Percentiles rank a stretch among this genome's conserved stretches.
Conservation (phyloP, 64 coral and sea anemone genomes). For the Montipora foliosa region DNA sequence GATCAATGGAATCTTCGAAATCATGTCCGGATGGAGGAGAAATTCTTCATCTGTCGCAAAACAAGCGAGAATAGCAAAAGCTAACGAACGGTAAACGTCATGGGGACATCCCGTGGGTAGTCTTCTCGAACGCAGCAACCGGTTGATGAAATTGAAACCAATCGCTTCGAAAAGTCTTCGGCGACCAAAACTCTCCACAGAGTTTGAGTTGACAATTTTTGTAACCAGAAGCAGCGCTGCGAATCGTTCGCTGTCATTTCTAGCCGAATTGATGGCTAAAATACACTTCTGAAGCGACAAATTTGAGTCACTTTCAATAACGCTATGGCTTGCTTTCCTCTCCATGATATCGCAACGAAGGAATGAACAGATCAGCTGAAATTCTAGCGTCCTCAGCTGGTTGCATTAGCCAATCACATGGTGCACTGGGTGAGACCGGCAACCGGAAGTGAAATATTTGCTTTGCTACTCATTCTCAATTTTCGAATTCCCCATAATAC, state of each 20-base stretch:
- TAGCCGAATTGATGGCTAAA: constrained; percentile 60
- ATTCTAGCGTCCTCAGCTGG: too few species aligned
- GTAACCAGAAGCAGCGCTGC: constrained; percentile 85
- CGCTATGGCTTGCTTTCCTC: not conserved
- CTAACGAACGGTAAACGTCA: constrained; percentile 78
- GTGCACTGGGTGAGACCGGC: too few species aligned
- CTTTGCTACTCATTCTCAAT: too few species aligned
- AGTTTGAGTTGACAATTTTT: constrained; percentile 72
- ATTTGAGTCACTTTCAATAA: not conserved
- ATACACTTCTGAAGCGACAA: constrained; percentile 84
- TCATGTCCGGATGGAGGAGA: constrained; percentile 69
- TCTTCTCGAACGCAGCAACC: constrained; percentile 62
- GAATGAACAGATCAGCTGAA: not conserved
- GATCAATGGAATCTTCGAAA: constrained; percentile 73
- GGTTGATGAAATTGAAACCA: constrained; percentile 87
- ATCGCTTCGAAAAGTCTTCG: constrained; percentile 75
- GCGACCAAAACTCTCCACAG: constrained; percentile 40
- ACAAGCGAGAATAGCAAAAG: constrained; percentile 84
- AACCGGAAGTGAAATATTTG: too few species aligned
- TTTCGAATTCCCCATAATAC: too few species aligned
- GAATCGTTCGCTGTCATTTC: constrained; percentile 89
- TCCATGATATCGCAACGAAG: not conserved
- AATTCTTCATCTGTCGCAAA: constrained; percentile 89
- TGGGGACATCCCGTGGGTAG: constrained; percentile 68
- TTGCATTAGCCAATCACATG: too few species aligned